Conservation (phyloP, 2,888 invertebrate species). For the Antheraea assamensis region DNA sequence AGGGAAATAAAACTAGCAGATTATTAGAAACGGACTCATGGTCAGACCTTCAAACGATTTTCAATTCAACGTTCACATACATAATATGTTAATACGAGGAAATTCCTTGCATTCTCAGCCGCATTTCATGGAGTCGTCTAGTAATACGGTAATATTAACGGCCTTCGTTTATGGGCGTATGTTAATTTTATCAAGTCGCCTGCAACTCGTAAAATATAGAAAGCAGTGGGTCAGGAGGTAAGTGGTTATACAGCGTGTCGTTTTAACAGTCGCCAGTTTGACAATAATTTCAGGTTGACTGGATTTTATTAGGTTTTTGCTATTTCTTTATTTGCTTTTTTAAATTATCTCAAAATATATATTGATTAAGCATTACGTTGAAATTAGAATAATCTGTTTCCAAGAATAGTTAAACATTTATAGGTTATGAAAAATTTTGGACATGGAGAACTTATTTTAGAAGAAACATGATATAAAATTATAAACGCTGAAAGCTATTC, state of each 20-base stretch:
- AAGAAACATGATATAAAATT: too few species aligned
- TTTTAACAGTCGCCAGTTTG: constrained; percentile 14
- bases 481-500: neutral
- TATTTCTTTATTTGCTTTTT: too few species aligned
- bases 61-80: neutral
- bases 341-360: too few species aligned
- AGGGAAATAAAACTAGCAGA: neutral
- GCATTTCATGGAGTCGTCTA: constrained; percentile 15
- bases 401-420: too few species aligned
- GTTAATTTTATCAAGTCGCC: constrained; percentile 20
- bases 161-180: constrained; percentile 14
- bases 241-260: constrained; percentile 20
- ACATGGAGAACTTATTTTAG: too few species aligned
- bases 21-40: neutral
- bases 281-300: neutral
- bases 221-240: constrained; percentile 24
- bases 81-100: constrained; percentile 1
- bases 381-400: too few species aligned
- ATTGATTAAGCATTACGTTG: too few species aligned
- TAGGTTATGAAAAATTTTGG: too few species aligned
- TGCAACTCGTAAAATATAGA: constrained; percentile 18
- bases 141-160: constrained; percentile 21
- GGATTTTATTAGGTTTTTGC: neutral
- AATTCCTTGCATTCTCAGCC: constrained; percentile 15
- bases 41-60: neutral